Base-by-base conservation (phyloP, 2,888 invertebrate genomes). In the Lithophane leautieri region DNA sequence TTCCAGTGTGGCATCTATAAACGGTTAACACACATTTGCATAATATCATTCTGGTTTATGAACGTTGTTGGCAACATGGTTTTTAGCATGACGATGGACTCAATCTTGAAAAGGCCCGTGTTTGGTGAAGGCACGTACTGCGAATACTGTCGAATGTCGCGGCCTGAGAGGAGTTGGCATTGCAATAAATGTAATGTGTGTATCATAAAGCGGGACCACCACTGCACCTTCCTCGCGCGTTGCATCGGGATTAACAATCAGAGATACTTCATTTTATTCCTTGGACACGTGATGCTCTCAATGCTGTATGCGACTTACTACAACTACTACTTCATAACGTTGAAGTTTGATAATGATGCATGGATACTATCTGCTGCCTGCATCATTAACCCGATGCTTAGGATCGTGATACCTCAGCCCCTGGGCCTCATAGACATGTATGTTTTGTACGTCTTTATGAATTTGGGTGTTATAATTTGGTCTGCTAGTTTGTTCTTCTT, bases 181-280 rank as follows among this genome's bases (percentile, higher is more conserved):
- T 99, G 99, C 90, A 96, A 96, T 54, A 96, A 95, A 0, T 99
- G 99, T 93, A 97, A 98, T 68, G 95, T 97, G 0, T 99, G 99
- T 91, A 97, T 99, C 70, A 90, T 98, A 7, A 98, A 98, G 89
- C 96, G 99, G 79, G 99, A 98, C 90, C 98, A 98, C 92, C 98
- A 98, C 90, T 98, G 99, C 91, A 97, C 98, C 79, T 98, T 99
- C 92, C 97, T 98, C 1, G 98, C 98, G 1, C 97, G 97, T 86
- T 99, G 99, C 93, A 97, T 99, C 73, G 99, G 99, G 16, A 97
- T 98, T 87, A 93, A 97, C 85, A 99, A 99, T 92, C 97, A 98
- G 85, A 97, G 99, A 83, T 99, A 98, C 92, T 99, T 98, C 90
- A 90, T 98, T 12, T 96, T 98, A 90, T 98, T 98, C 90, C 93